Evolutionary conservation across 2,797 vertebrate species (phyloP).

Genomic region (Phrynocephalus vlangalii): DNA sequence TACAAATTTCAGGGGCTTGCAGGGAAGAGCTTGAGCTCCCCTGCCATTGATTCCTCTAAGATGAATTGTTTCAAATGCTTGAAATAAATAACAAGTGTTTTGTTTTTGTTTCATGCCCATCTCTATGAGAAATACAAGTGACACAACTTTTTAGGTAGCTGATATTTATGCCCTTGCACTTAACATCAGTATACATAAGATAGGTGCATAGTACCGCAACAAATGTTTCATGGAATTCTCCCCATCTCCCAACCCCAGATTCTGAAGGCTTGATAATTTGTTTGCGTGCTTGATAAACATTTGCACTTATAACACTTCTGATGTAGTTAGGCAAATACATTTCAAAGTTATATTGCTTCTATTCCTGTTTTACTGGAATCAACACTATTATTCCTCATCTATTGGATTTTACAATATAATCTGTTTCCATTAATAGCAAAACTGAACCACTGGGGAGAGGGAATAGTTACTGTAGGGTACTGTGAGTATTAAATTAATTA

Average conservation of each 20-base stretch:
- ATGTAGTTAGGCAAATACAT: not conserved
- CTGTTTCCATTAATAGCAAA: not conserved
- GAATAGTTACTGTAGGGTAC: not conserved
- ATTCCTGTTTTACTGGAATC: not conserved
- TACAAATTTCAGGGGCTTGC: too few species aligned
- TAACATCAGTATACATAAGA: too few species aligned
- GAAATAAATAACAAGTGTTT: too few species aligned
- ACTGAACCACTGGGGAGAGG: not conserved
- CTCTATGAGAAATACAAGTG: too few species aligned
- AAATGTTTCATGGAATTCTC: not conserved
- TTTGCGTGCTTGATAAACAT: not conserved
- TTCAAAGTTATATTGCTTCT: not conserved
- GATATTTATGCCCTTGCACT: too few species aligned
- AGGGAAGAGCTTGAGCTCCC: too few species aligned
- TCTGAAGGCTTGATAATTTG: not conserved
- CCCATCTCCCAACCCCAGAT: not conserved
- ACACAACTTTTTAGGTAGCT: too few species aligned
- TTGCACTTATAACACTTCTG: not conserved
- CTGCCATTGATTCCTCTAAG: too few species aligned
- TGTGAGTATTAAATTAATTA: conserved; percentile 38
- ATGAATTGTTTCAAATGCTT: too few species aligned
- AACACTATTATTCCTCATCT: not conserved
- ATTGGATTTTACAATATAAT: not conserved
- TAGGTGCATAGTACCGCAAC: not conserved
- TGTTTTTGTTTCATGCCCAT: too few species aligned